Percentiles rank a stretch among this genome's conserved stretches.
Conservation (phyloP, 1,140 invertebrate genomes). For the Planococcus citri region DNA sequence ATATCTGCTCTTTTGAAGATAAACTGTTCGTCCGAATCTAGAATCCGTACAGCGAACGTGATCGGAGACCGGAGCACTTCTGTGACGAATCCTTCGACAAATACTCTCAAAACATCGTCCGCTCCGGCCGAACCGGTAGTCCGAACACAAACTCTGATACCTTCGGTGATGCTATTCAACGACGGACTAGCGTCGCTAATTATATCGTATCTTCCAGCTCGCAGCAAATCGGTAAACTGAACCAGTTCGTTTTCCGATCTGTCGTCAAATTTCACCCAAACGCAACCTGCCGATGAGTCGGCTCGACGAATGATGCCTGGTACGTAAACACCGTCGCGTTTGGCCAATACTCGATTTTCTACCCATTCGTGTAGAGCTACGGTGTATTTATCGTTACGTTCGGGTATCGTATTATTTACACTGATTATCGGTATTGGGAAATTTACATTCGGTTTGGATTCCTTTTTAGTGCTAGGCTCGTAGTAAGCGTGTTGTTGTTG, state of each 20-base stretch:
- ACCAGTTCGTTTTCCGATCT: conserved; percentile 46
- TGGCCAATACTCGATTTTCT: conserved; percentile 77
- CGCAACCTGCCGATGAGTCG: conserved; percentile 39
- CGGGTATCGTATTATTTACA: background rate
- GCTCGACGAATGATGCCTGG: conserved; percentile 61
- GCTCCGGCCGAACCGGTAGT: conserved; percentile 34
- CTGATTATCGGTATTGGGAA: background rate
- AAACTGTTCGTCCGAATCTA: conserved; percentile 37
- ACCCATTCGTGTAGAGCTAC: conserved; percentile 84
- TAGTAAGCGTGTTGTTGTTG: background rate
- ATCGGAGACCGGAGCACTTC: conserved; percentile 53
- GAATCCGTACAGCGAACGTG: conserved; percentile 64
- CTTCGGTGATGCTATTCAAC: conserved; percentile 50
- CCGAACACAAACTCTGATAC: conserved; percentile 51
- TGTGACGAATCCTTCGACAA: conserved; percentile 70
- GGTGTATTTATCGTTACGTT: conserved; percentile 2
- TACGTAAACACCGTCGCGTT: conserved; percentile 63
- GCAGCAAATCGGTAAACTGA: conserved; percentile 38
- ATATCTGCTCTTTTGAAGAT: conserved; percentile 74
- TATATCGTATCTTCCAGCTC: conserved; percentile 64
- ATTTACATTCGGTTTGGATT: too few species aligned
- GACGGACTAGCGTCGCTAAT: conserved; percentile 87
- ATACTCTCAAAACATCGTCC: conserved; percentile 43
- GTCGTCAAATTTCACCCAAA: conserved; percentile 60
- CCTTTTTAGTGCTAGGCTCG: background rate